A percentile compares a stretch with the other conserved stretches of the same genome.
Evolutionary conservation across 2,888 invertebrate genomes (phyloP).

Genomic region (Lapara coniferarum): DNA sequence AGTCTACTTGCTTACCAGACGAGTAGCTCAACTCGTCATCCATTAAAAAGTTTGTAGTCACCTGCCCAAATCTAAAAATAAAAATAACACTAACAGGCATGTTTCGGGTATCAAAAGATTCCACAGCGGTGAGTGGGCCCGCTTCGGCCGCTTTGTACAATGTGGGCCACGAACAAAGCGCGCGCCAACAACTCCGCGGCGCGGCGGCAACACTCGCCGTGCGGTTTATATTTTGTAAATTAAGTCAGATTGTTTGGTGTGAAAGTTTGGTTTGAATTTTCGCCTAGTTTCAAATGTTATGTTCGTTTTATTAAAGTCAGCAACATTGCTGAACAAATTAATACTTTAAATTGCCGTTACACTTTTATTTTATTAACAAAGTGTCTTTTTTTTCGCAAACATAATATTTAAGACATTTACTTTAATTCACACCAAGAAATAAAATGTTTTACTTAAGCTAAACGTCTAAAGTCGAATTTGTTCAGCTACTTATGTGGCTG

Average conservation of each 20-base stretch:
- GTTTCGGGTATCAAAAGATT: slow-evolving; percentile 18
- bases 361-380: no score
- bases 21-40: no score
- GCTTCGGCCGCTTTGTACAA: slow-evolving; percentile 5
- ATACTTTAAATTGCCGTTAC: no score
- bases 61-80: background rate
- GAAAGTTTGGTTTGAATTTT: background rate
- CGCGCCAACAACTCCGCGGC: slow-evolving; percentile 17
- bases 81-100: slow-evolving; percentile 6
- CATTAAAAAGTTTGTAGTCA: background rate
- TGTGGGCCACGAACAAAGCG: slow-evolving; percentile 33
- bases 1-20: no score
- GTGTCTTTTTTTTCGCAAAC: no score
- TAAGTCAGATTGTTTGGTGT: slow-evolving; percentile 6
- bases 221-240: slow-evolving; percentile 6
- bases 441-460: no score
- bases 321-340: no score
- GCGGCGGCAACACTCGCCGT: slow-evolving; percentile 3
- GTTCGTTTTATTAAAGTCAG: background rate
- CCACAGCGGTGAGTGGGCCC: background rate
- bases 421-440: no score
- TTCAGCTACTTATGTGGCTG: no score
- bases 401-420: no score
- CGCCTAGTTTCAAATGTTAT: background rate
- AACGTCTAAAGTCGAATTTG: no score